A percentile compares a stretch with the other conserved stretches of the same genome.
phyloP scores from a whole-genome alignment of 2,888 invertebrate species.

The Archips crataeganus region DNA sequence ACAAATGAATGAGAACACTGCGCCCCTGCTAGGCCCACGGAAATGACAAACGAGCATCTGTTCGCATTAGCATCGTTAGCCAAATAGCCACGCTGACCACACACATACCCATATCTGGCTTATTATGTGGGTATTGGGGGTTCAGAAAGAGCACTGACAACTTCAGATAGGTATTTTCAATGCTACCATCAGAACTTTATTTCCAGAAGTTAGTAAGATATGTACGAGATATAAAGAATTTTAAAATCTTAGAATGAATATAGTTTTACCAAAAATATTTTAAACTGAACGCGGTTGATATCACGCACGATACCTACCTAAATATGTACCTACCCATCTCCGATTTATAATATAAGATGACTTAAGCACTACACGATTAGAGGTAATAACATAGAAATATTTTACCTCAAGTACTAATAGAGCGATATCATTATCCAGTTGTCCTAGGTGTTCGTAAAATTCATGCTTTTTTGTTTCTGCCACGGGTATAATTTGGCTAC shows the following conservation, averaged over 20 bases:
- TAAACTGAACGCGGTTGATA: too few relatives aligned
- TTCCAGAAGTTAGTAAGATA: too few relatives aligned
- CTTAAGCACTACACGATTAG: neutral
- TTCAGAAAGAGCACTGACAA: neutral
- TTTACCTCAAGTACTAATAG: conserved; percentile 64
- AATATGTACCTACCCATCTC: neutral
- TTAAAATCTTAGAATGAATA: too few relatives aligned
- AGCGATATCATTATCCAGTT: conserved; percentile 73
- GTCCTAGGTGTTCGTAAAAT: conserved; percentile 60
- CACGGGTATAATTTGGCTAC: conserved; percentile 66
- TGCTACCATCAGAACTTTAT: too few relatives aligned
- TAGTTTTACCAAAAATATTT: too few relatives aligned
- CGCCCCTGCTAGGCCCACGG: neutral
- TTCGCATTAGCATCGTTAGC: conserved; percentile 5
- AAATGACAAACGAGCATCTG: conserved; percentile 8
- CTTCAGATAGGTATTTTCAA: neutral
- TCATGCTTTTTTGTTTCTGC: conserved; percentile 69
- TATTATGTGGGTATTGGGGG: neutral
- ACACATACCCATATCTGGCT: neutral
- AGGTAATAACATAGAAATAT: conserved; percentile 2
- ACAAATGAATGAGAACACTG: neutral
- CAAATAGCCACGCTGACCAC: neutral
- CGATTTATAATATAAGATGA: neutral
- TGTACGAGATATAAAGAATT: too few relatives aligned
- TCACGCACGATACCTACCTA: too few relatives aligned